These are phyloP conservation scores for Spicauda simplicius DNA, from an alignment of 2,888 invertebrate species.

Conservation along the genomic window DNA sequence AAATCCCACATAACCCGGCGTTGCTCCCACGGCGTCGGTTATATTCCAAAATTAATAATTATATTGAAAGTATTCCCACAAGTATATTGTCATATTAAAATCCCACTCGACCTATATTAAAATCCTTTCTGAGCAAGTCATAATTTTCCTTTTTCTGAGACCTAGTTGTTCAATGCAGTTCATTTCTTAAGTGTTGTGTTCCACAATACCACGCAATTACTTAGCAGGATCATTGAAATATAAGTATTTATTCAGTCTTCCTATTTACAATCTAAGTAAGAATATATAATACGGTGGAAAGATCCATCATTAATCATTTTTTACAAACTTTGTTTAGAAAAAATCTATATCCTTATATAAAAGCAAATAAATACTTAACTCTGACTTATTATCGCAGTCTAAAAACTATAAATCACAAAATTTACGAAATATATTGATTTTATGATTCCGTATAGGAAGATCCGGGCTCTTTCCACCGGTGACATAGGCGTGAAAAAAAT, in stretches of 20 bases:
- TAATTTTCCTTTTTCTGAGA: conserved; percentile 6
- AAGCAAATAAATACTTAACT: no score
- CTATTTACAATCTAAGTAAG: not conserved
- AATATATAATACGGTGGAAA: not conserved
- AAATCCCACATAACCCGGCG: no score
- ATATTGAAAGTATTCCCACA: not conserved
- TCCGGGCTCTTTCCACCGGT: no score
- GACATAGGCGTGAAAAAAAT: no score
- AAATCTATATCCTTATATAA: no score
- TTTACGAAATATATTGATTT: no score
- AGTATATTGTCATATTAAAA: not conserved
- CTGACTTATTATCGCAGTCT: no score
- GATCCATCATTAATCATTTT: not conserved
- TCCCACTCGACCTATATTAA: conserved; percentile 26
- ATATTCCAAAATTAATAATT: not conserved
- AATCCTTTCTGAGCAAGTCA: not conserved
- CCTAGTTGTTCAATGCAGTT: conserved; percentile 29
- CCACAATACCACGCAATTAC: conserved; percentile 29
- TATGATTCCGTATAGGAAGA: no score
- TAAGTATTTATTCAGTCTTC: conserved; percentile 2
- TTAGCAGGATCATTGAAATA: conserved; percentile 22
- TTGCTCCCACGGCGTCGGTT: no score
- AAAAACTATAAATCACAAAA: no score
- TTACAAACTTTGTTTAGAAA: no score
- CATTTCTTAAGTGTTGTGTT: conserved; percentile 30